Evolutionary conservation across 1,140 invertebrate species (phyloP).

Genomic region (Drosophila micromelanica): DNA sequence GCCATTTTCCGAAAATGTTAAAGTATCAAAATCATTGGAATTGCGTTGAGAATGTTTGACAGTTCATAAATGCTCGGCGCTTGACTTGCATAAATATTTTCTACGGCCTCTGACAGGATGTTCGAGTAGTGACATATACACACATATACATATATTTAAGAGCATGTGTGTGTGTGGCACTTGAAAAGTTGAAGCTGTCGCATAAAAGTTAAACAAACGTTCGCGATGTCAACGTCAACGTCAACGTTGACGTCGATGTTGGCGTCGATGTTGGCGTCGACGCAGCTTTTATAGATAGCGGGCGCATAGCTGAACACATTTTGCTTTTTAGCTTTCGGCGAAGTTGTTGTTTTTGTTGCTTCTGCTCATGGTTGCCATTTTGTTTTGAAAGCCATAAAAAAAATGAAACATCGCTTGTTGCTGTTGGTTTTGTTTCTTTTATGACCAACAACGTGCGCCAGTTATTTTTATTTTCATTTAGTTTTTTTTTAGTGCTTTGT

Average conservation of each 20-base stretch:
- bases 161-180: constrained; percentile 43
- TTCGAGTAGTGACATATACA: not conserved
- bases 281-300: constrained; percentile 55
- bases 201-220: constrained; percentile 77
- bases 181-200: constrained; percentile 72
- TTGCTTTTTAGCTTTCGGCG: constrained; percentile 47
- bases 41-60: constrained; percentile 84
- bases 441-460: constrained; percentile 52
- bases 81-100: constrained; percentile 84
- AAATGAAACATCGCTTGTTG: constrained; percentile 52
- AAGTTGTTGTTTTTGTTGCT: constrained; percentile 22
- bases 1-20: constrained; percentile 83
- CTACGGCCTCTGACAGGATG: constrained; percentile 44
- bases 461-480: constrained; percentile 31
- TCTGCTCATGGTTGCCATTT: constrained; percentile 74
- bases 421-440: constrained; percentile 35
- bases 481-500: constrained; percentile 33
- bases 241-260: constrained; percentile 2
- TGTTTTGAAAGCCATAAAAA: constrained; percentile 72
- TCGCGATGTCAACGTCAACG: constrained; percentile 32
- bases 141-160: not conserved
- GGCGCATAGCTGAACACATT: constrained; percentile 52
- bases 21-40: constrained; percentile 84
- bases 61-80: constrained; percentile 83
- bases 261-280: not conserved